Evolutionary conservation across 2,888 invertebrate species (phyloP).

Genomic region (Campoletis raptor): DNA sequence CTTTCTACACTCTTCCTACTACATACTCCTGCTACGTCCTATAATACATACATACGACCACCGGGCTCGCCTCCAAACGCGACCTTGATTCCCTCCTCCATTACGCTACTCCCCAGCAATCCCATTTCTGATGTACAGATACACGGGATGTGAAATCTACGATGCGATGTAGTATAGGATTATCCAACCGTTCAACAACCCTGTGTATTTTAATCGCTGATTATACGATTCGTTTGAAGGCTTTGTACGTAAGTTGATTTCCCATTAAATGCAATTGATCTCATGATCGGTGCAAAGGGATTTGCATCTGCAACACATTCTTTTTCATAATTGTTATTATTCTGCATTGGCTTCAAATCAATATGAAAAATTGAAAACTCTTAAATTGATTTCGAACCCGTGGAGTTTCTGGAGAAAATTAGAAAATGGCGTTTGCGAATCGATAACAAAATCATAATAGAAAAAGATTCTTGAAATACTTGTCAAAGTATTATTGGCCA

Average conservation of each 20-base stretch:
- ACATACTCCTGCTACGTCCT: conserved; percentile 69
- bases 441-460: not conserved
- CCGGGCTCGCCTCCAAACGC: conserved; percentile 75
- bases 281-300: no score
- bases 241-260: not conserved
- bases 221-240: not conserved
- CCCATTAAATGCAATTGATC: no score
- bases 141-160: conserved; percentile 23
- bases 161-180: not conserved
- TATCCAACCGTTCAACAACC: not conserved
- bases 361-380: not conserved
- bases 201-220: not conserved
- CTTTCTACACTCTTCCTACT: conserved; percentile 66
- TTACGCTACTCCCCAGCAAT: conserved; percentile 64
- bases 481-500: conserved; percentile 9
- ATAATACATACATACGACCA: conserved; percentile 63
- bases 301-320: no score
- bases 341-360: not conserved
- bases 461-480: conserved; percentile 7
- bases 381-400: not conserved
- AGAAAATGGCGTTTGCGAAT: not conserved
- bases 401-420: not conserved
- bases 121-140: conserved; percentile 54
- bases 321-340: not conserved
- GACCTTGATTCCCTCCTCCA: conserved; percentile 77